A percentile compares a stretch with the other conserved stretches of the same genome.
These are phyloP conservation scores for Siphonodentalium dalli DNA, from an alignment of 2,888 invertebrate species.

Conservation along the genomic window DNA sequence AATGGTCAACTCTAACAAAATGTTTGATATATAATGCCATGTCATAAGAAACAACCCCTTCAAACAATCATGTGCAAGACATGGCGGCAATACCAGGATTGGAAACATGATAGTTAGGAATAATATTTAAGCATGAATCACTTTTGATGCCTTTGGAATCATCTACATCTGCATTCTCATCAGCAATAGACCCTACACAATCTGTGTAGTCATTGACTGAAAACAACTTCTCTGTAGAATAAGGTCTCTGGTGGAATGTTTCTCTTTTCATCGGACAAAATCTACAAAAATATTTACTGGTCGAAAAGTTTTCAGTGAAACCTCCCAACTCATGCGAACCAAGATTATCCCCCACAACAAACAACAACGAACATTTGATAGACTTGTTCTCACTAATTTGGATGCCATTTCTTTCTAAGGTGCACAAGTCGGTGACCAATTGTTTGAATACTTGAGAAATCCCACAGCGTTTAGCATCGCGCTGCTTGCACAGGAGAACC, in stretches of 20 bases:
- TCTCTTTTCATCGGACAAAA: conserved; percentile 13
- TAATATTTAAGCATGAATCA: conserved; percentile 13
- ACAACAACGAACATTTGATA: conserved; percentile 10
- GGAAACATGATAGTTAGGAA: conserved; percentile 21
- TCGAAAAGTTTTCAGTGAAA: conserved; percentile 16
- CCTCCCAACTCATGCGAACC: conserved; percentile 22
- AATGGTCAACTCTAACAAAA: conserved; percentile 10
- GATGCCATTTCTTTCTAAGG: conserved; percentile 10
- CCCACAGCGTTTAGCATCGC: conserved; percentile 16
- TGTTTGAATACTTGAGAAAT: background rate
- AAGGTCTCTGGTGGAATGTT: background rate
- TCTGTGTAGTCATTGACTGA: background rate
- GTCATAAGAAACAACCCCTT: conserved; percentile 23
- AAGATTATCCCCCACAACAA: conserved; percentile 13
- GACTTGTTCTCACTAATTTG: background rate
- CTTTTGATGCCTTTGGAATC: conserved; percentile 1
- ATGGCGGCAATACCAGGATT: conserved; percentile 19
- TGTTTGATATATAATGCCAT: conserved; percentile 15
- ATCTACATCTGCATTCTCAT: background rate
- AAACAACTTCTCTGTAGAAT: too few relatives aligned
- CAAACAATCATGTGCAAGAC: conserved; percentile 19
- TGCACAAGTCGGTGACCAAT: conserved; percentile 11
- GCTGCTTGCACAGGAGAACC: conserved; percentile 21
- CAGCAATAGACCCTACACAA: background rate
- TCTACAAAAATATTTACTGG: conserved; percentile 19